Evolutionary conservation across 1,140 invertebrate genomes (phyloP).

Genomic region (Tetranychus urticae): DNA sequence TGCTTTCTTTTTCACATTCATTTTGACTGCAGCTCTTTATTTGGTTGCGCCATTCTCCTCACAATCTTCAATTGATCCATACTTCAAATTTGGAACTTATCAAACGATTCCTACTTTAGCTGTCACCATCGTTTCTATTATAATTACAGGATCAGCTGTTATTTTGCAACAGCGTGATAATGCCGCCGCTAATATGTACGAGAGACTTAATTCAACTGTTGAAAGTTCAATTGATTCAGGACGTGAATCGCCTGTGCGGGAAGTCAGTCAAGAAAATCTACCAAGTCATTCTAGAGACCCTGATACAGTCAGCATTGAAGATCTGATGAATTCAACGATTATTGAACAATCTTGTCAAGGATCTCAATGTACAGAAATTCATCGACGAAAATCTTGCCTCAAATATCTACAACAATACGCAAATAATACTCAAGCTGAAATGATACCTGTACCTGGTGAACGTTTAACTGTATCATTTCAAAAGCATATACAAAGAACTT

Average conservation of each 20-base stretch:
- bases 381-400: not conserved
- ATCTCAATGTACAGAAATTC: too few relatives aligned
- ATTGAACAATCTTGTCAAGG: not conserved
- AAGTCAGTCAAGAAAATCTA: not conserved
- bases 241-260: not conserved
- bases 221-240: too few relatives aligned
- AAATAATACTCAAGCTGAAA: not conserved
- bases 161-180: constrained; percentile 36
- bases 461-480: not conserved
- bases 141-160: constrained; percentile 37
- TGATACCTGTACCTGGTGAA: not conserved
- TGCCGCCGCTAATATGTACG: not conserved
- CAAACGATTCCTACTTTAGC: constrained; percentile 39
- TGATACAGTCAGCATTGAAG: not conserved
- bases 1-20: not conserved
- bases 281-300: not conserved
- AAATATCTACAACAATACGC: not conserved
- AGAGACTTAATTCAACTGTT: not conserved
- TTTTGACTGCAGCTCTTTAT: not conserved
- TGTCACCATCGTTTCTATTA: constrained; percentile 36
- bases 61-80: constrained; percentile 29
- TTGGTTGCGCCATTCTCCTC: not conserved
- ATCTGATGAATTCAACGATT: not conserved
- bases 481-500: constrained; percentile 38
- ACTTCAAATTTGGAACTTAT: constrained; percentile 48